Evolutionary conservation across 2,797 vertebrate species (phyloP).

Genomic region (Chaetophractus vellerosus): DNA sequence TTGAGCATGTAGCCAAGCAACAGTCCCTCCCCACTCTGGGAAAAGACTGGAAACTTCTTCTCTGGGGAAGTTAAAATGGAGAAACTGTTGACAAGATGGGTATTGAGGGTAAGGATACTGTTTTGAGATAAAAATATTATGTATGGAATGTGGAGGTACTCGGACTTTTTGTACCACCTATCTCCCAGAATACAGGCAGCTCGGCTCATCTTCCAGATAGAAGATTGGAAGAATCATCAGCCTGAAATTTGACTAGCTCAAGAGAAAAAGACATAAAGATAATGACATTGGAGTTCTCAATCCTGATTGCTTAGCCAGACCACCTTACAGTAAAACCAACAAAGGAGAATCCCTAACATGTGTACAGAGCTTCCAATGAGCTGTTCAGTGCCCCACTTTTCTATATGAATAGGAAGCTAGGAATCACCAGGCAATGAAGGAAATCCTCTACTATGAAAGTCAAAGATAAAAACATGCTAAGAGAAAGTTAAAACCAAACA

Average conservation of each 20-base stretch:
- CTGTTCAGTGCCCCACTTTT: neutral
- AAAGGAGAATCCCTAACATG: neutral
- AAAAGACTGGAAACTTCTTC: neutral
- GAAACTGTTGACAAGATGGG: neutral
- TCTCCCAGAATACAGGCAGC: neutral
- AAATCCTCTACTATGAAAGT: neutral
- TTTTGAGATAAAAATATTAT: neutral
- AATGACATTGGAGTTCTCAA: neutral
- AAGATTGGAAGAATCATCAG: neutral
- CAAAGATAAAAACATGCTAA: constrained; percentile 31
- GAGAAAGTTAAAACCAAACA: neutral
- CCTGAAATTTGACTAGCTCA: neutral
- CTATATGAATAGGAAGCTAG: neutral
- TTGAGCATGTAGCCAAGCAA: neutral
- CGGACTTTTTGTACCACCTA: neutral
- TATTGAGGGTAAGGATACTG: neutral
- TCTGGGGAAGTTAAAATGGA: neutral
- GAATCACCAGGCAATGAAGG: neutral
- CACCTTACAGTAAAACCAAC: neutral
- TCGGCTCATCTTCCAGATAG: neutral
- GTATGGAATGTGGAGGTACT: neutral
- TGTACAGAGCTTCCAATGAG: neutral
- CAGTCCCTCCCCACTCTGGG: neutral
- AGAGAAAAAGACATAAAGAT: neutral
- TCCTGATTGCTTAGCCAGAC: neutral